Evolutionary conservation across 2,797 vertebrate species (phyloP), one percentile per base, ranked within the genome.

Genomic region (Cephalopachus bancanus): DNA sequence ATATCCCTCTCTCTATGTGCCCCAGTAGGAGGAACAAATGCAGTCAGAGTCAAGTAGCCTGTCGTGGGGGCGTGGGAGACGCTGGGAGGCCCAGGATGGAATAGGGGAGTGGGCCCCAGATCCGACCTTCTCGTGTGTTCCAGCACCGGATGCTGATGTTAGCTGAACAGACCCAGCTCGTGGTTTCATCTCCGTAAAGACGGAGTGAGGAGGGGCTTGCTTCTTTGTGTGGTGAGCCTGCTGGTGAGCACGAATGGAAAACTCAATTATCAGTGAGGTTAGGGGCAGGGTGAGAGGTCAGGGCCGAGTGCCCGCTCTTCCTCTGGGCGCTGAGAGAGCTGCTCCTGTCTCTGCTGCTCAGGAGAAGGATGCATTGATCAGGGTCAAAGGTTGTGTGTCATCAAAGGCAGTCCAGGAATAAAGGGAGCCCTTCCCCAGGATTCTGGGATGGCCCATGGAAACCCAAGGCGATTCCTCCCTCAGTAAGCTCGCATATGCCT

Each of bases 271-370:
- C 97, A 95, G 96, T 33, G 89, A 94, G 97, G 97, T 97, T 95
- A 97, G 97, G 96, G 96, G 92, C 96, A 94, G 95, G 96, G 96
- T 81, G 85, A 95, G 95, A 96, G 97, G 97, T 97, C 97, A 97
- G 97, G 94, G 96, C 96, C 95, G 16, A 37, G 24, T 78, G 96
- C 84, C 83, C 0, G 91, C 94, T 95, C 95, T 97, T 98, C 97
- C 97, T 97, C 96, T 97, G 96, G 96, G 97, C 91, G 92, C 95
- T 96, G 96, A 96, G 96, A 96, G 97, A 96, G 83, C 10, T 0
- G 71, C 85, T 94, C 96, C 96, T 62, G 72, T 89, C 93, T 85
- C 91, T 24, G 62, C 28, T 15, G 87, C 96, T 88, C 28, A 53
- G 92, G 96, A 87, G 94, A 81, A 89, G 96, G 96, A 51, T 81